Conservation (phyloP, 2,888 invertebrate genomes). For the Drosophila paranaensis region DNA sequence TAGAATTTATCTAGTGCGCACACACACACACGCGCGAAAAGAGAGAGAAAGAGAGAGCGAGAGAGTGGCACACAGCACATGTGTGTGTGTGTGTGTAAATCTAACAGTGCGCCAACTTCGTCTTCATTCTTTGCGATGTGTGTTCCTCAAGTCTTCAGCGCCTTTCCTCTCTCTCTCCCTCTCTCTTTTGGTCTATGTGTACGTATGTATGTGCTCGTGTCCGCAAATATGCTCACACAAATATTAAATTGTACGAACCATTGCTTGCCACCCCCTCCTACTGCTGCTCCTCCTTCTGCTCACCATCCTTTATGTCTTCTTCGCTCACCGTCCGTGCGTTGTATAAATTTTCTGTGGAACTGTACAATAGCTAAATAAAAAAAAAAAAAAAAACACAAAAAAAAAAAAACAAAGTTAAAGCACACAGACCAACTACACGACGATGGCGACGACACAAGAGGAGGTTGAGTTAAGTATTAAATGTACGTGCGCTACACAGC, state of each 20-base stretch:
- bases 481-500: slow-evolving; percentile 54
- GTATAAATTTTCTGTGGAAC: slow-evolving; percentile 78
- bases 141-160: slow-evolving; percentile 44
- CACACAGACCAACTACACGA: slow-evolving; percentile 52
- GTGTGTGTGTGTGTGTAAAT: slow-evolving; percentile 35
- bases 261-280: slow-evolving; percentile 14
- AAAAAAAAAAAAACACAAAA: slow-evolving; percentile 27
- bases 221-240: slow-evolving; percentile 76
- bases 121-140: slow-evolving; percentile 47
- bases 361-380: slow-evolving; percentile 76
- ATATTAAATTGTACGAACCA: slow-evolving; percentile 71
- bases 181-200: slow-evolving; percentile 9
- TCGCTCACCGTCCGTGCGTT: slow-evolving; percentile 64
- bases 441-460: slow-evolving; percentile 44
- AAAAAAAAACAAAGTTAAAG: slow-evolving; percentile 73
- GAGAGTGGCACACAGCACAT: neutral
- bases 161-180: slow-evolving; percentile 9
- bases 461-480: slow-evolving; percentile 63
- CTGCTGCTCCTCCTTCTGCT: slow-evolving; percentile 7
- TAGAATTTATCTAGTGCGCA: slow-evolving; percentile 74
- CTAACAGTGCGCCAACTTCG: slow-evolving; percentile 54
- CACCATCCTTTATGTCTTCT: slow-evolving; percentile 10
- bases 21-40: slow-evolving; percentile 31
- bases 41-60: no score
- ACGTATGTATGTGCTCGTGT: slow-evolving; percentile 10